Conservation (phyloP, 2,888 invertebrate genomes). For the Netelia virgata region DNA sequence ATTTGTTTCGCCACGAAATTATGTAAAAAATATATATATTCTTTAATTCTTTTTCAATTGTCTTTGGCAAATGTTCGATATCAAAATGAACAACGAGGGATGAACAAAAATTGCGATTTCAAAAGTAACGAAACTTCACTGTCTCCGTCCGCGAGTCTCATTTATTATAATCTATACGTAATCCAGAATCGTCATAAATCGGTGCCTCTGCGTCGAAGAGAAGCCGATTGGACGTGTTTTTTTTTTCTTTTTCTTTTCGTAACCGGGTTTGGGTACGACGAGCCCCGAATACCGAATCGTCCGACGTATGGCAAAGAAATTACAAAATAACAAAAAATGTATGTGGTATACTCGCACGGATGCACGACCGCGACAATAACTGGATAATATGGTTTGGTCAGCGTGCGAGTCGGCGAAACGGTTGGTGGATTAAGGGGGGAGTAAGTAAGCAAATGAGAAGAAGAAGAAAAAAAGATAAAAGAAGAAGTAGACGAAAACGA, state of each 20-base stretch:
- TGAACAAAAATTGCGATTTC: not conserved
- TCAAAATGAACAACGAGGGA: no score
- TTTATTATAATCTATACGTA: conserved; percentile 75
- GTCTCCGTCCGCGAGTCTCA: conserved; percentile 41
- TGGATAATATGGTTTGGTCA: conserved; percentile 74
- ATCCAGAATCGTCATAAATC: conserved; percentile 74
- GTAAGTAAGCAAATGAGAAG: not conserved
- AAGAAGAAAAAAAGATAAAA: conserved; percentile 18
- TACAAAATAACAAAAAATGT: conserved; percentile 14
- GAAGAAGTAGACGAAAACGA: conserved; percentile 5
- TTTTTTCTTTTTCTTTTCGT: conserved; percentile 18
- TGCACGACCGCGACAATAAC: conserved; percentile 83
- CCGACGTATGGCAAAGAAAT: not conserved
- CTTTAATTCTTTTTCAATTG: no score
- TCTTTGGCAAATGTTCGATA: no score
- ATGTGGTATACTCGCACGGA: conserved; percentile 75
- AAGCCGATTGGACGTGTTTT: conserved; percentile 42
- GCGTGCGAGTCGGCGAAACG: conserved; percentile 62
- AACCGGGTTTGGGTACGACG: conserved; percentile 45
- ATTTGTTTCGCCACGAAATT: no score
- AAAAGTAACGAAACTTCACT: not conserved
- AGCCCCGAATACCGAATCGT: not conserved
- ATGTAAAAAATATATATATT: no score
- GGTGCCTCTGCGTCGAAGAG: conserved; percentile 76
- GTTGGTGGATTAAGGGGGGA: not conserved